Evolutionary conservation across 2,888 invertebrate species (phyloP).

Genomic region (Sphecodes monilicornis): DNA sequence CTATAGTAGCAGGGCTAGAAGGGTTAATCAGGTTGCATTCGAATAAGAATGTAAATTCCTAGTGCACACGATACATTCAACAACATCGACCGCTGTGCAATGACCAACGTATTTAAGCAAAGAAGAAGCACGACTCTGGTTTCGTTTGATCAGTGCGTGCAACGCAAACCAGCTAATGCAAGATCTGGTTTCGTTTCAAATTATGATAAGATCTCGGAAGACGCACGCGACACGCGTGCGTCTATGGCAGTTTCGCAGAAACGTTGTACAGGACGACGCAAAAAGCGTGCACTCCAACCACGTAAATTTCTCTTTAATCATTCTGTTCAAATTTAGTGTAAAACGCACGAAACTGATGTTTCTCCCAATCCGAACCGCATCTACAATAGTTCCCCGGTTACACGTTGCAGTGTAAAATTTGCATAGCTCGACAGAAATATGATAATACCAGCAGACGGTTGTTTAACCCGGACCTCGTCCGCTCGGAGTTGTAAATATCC

Average conservation of each 20-base stretch:
- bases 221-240: not conserved
- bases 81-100: not conserved
- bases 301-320: not conserved
- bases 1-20: no score
- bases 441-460: not conserved
- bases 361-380: no score
- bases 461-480: slow-evolving; percentile 11
- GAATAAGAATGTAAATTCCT: not conserved
- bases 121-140: not conserved
- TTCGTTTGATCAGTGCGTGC: not conserved
- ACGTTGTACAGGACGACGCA: not conserved
- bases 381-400: no score
- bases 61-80: not conserved
- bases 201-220: slow-evolving; percentile 10
- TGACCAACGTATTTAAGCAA: not conserved
- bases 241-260: not conserved
- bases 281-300: not conserved
- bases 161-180: slow-evolving; percentile 17
- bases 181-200: slow-evolving; percentile 32
- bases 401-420: not conserved
- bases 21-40: no score
- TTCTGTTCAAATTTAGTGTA: not conserved
- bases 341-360: not conserved
- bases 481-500: slow-evolving; percentile 29
- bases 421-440: not conserved